Conservation (phyloP, 2,888 invertebrate genomes). For the Erpobdella octoculata region DNA sequence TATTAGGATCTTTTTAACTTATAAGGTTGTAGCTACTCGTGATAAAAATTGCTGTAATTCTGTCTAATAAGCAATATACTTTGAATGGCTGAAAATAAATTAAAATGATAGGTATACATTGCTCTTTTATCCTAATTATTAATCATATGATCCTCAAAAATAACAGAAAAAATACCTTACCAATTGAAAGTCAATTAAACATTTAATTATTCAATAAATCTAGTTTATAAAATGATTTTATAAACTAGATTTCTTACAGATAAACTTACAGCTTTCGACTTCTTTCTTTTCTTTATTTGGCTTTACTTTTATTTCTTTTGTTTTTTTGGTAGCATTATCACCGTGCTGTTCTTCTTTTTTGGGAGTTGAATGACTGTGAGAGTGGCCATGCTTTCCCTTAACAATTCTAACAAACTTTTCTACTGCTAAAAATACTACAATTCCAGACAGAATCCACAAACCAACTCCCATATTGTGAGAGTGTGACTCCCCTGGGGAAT, state of each 20-base stretch:
- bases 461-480: slow-evolving; percentile 80
- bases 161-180: no score
- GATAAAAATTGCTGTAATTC: no score
- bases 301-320: background rate
- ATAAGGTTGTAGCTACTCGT: no score
- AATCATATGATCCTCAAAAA: no score
- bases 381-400: slow-evolving; percentile 72
- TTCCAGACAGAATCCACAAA: slow-evolving; percentile 84
- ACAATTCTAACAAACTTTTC: slow-evolving; percentile 70
- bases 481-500: slow-evolving; percentile 45
- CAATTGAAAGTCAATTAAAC: no score
- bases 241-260: no score
- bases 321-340: background rate
- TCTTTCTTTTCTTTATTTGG: background rate
- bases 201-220: background rate
- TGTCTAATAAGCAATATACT: no score
- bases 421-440: slow-evolving; percentile 80
- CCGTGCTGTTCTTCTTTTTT: slow-evolving; percentile 15
- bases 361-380: slow-evolving; percentile 36
- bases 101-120: no score
- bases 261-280: background rate
- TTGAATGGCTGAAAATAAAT: no score
- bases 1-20: no score
- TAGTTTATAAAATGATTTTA: no score
- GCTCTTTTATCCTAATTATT: no score